Conservation (phyloP, 2,113 vertebrate genomes). For the Neogobius melanostomus region DNA sequence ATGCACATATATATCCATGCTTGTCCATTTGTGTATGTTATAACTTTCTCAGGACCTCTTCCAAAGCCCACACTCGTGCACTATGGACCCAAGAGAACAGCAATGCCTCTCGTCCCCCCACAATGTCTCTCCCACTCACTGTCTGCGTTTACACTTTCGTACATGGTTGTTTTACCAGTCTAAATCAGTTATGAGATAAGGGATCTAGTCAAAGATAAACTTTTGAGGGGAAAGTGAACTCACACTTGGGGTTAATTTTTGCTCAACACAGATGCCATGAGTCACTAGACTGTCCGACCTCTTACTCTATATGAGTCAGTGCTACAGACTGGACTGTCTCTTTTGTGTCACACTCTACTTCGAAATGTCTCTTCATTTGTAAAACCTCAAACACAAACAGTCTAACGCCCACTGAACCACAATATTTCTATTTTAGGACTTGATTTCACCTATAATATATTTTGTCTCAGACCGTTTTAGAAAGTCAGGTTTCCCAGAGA, state of each 20-base stretch:
- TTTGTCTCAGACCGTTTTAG: not conserved
- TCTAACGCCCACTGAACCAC: slow-evolving; percentile 46
- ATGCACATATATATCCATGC: slow-evolving; percentile 54
- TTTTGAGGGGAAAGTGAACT: slow-evolving; percentile 70
- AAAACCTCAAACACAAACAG: slow-evolving; percentile 50
- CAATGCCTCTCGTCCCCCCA: slow-evolving; percentile 43
- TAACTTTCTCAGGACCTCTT: slow-evolving; percentile 74
- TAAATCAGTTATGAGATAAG: slow-evolving; percentile 42
- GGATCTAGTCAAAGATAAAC: slow-evolving; percentile 46
- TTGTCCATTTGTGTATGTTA: slow-evolving; percentile 67
- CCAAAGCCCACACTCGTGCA: slow-evolving; percentile 47
- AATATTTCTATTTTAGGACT: slow-evolving; percentile 19
- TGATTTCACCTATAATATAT: not conserved
- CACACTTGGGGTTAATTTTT: slow-evolving; percentile 39
- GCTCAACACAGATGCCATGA: slow-evolving; percentile 54
- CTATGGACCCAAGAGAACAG: slow-evolving; percentile 59
- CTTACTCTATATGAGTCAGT: slow-evolving; percentile 66
- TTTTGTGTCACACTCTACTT: slow-evolving; percentile 47
- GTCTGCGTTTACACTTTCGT: slow-evolving; percentile 53
- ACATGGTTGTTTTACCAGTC: slow-evolving; percentile 20
- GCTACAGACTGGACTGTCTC: slow-evolving; percentile 58
- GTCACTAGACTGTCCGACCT: slow-evolving; percentile 52
- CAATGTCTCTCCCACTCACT: slow-evolving; percentile 63
- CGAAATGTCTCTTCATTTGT: slow-evolving; percentile 14
- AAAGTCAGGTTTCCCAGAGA: not conserved